A percentile compares a stretch with the other conserved stretches of the same genome.
Conservation (phyloP, 2,888 invertebrate genomes). For the Altica lythri region DNA sequence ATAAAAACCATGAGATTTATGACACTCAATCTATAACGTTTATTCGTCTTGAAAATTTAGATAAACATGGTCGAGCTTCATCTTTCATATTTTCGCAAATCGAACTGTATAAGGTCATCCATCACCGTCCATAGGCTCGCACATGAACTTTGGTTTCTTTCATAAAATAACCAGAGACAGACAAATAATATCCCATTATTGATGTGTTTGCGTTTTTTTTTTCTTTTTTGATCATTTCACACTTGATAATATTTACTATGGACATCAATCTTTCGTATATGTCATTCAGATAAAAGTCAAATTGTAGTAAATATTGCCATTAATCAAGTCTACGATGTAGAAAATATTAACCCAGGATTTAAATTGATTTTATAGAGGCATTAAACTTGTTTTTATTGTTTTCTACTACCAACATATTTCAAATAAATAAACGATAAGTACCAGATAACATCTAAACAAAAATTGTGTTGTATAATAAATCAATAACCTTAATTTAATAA, state of each 20-base stretch:
- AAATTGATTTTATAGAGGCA: slow-evolving; percentile 2
- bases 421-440: too few species aligned
- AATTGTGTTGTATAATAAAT: too few species aligned
- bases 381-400: too few species aligned
- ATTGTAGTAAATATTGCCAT: slow-evolving; percentile 16
- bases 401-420: too few species aligned
- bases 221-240: slow-evolving; percentile 17
- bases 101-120: slow-evolving; percentile 9
- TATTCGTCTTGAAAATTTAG: slow-evolving; percentile 31
- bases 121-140: slow-evolving; percentile 11
- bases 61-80: slow-evolving; percentile 28
- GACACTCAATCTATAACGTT: slow-evolving; percentile 21
- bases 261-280: slow-evolving; percentile 17
- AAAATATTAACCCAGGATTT: background rate
- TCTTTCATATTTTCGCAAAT: slow-evolving; percentile 4
- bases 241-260: slow-evolving; percentile 6
- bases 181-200: slow-evolving; percentile 26
- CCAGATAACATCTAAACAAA: too few species aligned
- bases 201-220: slow-evolving; percentile 22
- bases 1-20: slow-evolving; percentile 27
- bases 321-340: slow-evolving; percentile 10
- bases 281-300: slow-evolving; percentile 14
- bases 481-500: too few species aligned
- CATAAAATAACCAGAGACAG: slow-evolving; percentile 19
- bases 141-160: slow-evolving; percentile 21